Evolutionary conservation across 2,113 vertebrate genomes (phyloP).

Genomic region (Pterocles burchelli): DNA sequence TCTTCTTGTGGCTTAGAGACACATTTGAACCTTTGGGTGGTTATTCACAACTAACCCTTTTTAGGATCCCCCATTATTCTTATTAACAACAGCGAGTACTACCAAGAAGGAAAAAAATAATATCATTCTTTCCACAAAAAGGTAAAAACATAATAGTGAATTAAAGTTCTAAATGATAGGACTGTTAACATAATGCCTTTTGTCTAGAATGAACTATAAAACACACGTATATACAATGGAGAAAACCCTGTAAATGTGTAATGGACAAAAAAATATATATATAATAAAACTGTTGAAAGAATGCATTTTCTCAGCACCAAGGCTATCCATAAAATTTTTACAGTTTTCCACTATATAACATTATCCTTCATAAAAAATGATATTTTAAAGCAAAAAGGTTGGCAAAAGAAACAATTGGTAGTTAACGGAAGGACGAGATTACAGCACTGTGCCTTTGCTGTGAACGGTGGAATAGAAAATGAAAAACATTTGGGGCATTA

Average conservation of each 20-base stretch:
- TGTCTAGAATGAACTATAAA: slow-evolving; percentile 69
- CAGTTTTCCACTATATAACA: slow-evolving; percentile 72
- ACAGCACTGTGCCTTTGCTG: slow-evolving; percentile 28
- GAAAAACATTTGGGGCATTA: slow-evolving; percentile 62
- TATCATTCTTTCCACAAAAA: slow-evolving; percentile 29
- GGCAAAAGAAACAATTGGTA: slow-evolving; percentile 66
- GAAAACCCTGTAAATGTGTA: slow-evolving; percentile 65
- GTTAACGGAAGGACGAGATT: slow-evolving; percentile 64
- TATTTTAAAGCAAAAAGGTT: slow-evolving; percentile 77
- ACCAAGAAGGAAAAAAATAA: slow-evolving; percentile 22
- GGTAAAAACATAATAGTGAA: slow-evolving; percentile 59
- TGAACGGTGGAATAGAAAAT: slow-evolving; percentile 52
- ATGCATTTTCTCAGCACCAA: slow-evolving; percentile 70
- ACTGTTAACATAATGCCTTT: slow-evolving; percentile 72
- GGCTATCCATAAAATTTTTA: slow-evolving; percentile 72
- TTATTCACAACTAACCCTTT: slow-evolving; percentile 30
- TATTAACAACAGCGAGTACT: background rate
- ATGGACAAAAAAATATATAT: slow-evolving; percentile 65
- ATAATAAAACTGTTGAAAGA: slow-evolving; percentile 74
- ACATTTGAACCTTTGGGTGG: background rate
- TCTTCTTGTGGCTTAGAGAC: background rate
- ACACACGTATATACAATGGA: slow-evolving; percentile 43
- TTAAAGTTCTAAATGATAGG: slow-evolving; percentile 68
- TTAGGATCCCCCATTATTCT: slow-evolving; percentile 20
- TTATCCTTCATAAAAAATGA: slow-evolving; percentile 76